Percentiles rank a stretch among this genome's conserved stretches.
These are phyloP conservation scores for Drosophila repletoides DNA, from an alignment of 1,140 invertebrate species.

Conservation along the genomic window DNA sequence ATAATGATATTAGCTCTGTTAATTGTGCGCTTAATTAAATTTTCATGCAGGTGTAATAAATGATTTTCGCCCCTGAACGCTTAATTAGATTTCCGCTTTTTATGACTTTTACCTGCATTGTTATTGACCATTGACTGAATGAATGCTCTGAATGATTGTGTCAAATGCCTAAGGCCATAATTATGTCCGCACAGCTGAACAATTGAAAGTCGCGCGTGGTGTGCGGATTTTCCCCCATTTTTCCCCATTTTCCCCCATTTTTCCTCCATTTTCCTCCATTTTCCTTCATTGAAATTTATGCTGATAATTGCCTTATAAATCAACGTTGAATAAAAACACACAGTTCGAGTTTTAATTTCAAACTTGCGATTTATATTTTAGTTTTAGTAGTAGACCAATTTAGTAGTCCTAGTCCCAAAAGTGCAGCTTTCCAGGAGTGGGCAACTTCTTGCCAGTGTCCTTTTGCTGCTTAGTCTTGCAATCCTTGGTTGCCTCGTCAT, in stretches of 20 bases:
- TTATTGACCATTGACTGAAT: neutral
- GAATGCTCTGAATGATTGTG: slow-evolving; percentile 19
- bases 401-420: slow-evolving; percentile 37
- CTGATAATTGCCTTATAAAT: neutral
- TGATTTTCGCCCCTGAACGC: slow-evolving; percentile 60
- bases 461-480: neutral
- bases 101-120: slow-evolving; percentile 21
- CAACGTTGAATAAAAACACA: no score
- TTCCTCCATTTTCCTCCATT: no score
- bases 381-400: neutral
- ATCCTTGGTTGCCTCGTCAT: neutral
- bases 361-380: neutral
- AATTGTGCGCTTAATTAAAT: slow-evolving; percentile 80
- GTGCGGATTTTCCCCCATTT: neutral
- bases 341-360: neutral
- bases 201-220: slow-evolving; percentile 1
- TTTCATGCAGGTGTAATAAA: slow-evolving; percentile 78
- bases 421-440: slow-evolving; percentile 40
- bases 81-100: slow-evolving; percentile 73
- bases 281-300: neutral
- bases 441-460: neutral
- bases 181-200: slow-evolving; percentile 11
- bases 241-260: no score
- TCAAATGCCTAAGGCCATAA: slow-evolving; percentile 30
- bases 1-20: slow-evolving; percentile 42